phyloP scores from a whole-genome alignment of 2,113 vertebrate genomes.

The Ranitomeya variabilis region DNA sequence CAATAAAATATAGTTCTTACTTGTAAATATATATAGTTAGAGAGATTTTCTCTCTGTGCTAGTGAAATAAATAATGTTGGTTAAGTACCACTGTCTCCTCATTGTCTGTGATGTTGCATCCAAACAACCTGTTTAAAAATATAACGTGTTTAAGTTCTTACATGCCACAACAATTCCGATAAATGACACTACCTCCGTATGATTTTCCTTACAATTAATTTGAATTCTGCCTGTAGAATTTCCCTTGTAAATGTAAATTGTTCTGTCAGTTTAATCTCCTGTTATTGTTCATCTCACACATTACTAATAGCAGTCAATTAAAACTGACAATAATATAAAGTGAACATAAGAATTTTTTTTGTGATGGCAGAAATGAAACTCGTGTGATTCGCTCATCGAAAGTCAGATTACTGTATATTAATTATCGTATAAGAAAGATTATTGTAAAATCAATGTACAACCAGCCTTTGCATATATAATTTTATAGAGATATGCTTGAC shows the following conservation, averaged over 20 bases:
- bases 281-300: background rate
- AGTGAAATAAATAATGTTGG: too few relatives aligned
- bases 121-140: too few relatives aligned
- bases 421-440: background rate
- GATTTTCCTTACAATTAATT: constrained; percentile 17
- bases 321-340: constrained; percentile 16
- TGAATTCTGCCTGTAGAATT: background rate
- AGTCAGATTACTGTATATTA: background rate
- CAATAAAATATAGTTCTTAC: too few relatives aligned
- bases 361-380: background rate
- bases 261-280: constrained; percentile 28
- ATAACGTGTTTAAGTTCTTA: background rate
- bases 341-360: background rate
- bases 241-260: constrained; percentile 11
- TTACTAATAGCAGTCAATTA: constrained; percentile 1
- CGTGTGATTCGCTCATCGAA: background rate
- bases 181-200: background rate
- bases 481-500: background rate
- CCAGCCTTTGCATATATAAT: background rate
- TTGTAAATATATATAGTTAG: too few relatives aligned
- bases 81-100: too few relatives aligned
- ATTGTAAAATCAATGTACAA: background rate
- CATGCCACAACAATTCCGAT: background rate
- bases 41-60: too few relatives aligned
- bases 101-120: too few relatives aligned